Percentiles rank a stretch among this genome's conserved stretches.
phyloP scores from a whole-genome alignment of 2,888 invertebrate genomes.

The Tetheella fluctuosa region DNA sequence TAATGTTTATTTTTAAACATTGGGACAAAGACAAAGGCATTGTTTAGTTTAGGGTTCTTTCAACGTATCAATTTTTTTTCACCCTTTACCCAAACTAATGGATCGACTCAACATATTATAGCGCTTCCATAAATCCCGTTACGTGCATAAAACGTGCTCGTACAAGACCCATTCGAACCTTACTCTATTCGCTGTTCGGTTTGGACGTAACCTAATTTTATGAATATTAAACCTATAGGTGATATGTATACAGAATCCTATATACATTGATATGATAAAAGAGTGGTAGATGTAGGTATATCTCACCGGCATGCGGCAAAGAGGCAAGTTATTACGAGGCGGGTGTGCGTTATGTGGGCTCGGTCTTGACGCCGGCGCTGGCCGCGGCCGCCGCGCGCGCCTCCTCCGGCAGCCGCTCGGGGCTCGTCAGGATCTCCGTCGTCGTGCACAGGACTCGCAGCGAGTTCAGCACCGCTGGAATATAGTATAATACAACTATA shows the following conservation, averaged over 20 bases:
- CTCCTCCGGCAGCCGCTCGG: conserved; percentile 94
- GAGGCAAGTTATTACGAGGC: conserved; percentile 14
- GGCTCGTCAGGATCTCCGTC: conserved; percentile 96
- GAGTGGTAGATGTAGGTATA: conserved; percentile 14
- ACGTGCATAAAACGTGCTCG: background rate
- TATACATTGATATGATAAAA: conserved; percentile 8
- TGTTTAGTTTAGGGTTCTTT: too few species aligned
- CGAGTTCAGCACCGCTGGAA: conserved; percentile 96
- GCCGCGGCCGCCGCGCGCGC: conserved; percentile 89
- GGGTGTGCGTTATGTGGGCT: conserved; percentile 61
- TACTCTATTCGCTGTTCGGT: background rate
- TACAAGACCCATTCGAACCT: background rate
- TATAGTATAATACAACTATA: conserved; percentile 3
- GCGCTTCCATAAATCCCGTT: too few species aligned
- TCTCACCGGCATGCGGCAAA: conserved; percentile 25
- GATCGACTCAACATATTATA: too few species aligned
- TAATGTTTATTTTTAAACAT: too few species aligned
- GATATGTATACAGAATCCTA: background rate
- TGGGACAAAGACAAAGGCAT: too few species aligned
- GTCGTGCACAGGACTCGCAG: conserved; percentile 94
- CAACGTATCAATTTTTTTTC: too few species aligned
- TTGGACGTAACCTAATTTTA: too few species aligned
- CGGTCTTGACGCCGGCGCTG: conserved; percentile 67
- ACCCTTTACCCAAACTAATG: too few species aligned
- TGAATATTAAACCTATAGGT: background rate